Evolutionary conservation across 2,113 vertebrate species (phyloP).

Genomic region (Myotis davidii): DNA sequence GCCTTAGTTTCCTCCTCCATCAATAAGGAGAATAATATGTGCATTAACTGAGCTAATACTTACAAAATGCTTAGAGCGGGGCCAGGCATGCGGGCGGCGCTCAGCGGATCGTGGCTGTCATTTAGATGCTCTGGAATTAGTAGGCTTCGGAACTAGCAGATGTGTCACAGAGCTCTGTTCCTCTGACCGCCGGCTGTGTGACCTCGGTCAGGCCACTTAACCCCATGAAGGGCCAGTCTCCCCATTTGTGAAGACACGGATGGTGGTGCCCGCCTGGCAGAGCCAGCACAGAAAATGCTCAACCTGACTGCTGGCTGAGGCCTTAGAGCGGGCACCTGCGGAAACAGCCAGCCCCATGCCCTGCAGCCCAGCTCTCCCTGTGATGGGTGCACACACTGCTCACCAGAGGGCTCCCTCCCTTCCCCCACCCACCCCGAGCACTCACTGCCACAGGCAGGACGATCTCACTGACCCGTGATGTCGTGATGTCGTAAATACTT

Average conservation of each 20-base stretch:
- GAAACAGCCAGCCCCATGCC: rapidly evolving
- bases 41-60: not conserved
- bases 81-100: rapidly evolving
- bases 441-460: not conserved
- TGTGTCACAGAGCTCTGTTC: not conserved
- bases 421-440: rapidly evolving
- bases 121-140: no score
- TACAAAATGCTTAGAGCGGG: not conserved
- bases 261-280: not conserved
- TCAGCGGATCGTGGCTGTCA: not conserved
- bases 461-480: not conserved
- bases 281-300: not conserved
- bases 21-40: not conserved
- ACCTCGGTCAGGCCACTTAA: not conserved
- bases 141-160: not conserved
- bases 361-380: not conserved
- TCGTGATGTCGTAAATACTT: not conserved
- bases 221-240: not conserved
- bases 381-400: not conserved
- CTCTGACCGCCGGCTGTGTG: not conserved
- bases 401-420: not conserved
- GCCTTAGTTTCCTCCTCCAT: not conserved
- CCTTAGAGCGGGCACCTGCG: not conserved
- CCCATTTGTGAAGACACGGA: not conserved
- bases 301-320: not conserved